Evolutionary conservation across 2,888 invertebrate species (phyloP).

Genomic region (Aleiodes testaceus): DNA sequence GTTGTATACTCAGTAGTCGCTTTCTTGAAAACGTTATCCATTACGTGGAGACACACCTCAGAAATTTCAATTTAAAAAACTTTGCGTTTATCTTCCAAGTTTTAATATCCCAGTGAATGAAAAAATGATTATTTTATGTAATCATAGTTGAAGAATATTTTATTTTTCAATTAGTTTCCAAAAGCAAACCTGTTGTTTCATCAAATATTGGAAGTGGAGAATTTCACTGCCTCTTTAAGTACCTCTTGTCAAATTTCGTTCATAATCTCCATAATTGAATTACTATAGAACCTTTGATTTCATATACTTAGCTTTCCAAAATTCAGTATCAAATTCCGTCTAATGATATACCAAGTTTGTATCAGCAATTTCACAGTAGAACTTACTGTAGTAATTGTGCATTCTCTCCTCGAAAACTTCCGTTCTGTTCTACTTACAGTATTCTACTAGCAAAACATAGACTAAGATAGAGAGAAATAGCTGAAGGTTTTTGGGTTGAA

Average conservation of each 20-base stretch:
- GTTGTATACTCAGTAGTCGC: constrained; percentile 4
- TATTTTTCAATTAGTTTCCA: too few relatives aligned
- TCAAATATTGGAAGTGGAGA: too few relatives aligned
- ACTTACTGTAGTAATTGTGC: constrained; percentile 35
- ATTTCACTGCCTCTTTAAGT: too few relatives aligned
- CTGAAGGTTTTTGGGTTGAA: constrained; percentile 8
- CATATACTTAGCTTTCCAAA: not conserved
- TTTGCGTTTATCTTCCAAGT: too few relatives aligned
- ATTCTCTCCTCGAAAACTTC: constrained; percentile 32
- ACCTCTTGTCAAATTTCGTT: not conserved
- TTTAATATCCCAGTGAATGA: not conserved
- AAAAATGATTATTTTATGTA: not conserved
- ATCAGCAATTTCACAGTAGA: not conserved
- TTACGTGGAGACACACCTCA: not conserved
- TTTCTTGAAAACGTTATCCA: constrained; percentile 2
- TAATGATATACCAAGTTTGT: constrained; percentile 38
- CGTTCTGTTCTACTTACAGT: not conserved
- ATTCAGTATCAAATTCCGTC: constrained; percentile 39
- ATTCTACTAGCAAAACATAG: constrained; percentile 18
- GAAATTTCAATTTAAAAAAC: constrained; percentile 19
- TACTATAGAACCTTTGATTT: not conserved
- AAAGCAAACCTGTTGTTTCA: too few relatives aligned
- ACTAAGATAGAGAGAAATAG: not conserved
- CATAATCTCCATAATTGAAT: constrained; percentile 4
- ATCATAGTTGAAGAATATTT: too few relatives aligned